Conservation (phyloP, 2,797 vertebrate genomes). For the Poecilia picta region DNA sequence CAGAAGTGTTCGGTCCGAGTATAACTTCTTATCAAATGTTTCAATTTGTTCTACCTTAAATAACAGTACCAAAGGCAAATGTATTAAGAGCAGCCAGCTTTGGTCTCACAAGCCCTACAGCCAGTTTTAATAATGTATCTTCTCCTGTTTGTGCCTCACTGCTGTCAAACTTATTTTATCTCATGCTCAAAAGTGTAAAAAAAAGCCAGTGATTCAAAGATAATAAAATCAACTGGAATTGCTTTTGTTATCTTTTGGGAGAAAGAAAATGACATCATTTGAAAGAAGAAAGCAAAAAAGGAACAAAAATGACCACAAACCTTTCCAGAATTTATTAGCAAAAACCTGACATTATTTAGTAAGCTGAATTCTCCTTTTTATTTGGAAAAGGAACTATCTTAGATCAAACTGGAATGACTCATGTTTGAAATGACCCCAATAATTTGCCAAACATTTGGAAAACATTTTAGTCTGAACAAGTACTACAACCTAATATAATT, state of each 20-base stretch:
- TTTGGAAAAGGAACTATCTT: not conserved
- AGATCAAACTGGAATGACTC: not conserved
- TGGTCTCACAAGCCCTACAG: conserved; percentile 53
- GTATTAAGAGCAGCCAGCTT: conserved; percentile 41
- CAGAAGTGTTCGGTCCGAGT: conserved; percentile 1
- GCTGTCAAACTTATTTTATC: conserved; percentile 40
- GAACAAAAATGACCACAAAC: not conserved
- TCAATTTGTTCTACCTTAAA: conserved; percentile 14
- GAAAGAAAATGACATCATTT: not conserved
- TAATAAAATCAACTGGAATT: not conserved
- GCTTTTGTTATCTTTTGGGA: not conserved
- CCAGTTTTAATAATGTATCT: conserved; percentile 59
- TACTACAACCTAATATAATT: not conserved
- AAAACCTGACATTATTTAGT: not conserved
- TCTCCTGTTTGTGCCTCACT: conserved; percentile 52
- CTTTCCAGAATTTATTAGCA: no score
- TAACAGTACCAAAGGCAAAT: conserved; percentile 23
- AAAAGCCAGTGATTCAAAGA: not conserved
- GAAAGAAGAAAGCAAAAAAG: not conserved
- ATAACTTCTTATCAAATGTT: conserved; percentile 19
- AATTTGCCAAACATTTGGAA: not conserved
- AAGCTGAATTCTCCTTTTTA: not conserved
- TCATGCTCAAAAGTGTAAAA: not conserved
- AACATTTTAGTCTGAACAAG: not conserved
- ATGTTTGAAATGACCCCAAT: not conserved